These are phyloP conservation scores for Ips nitidus DNA, from an alignment of 1,140 invertebrate species.

Conservation along the genomic window DNA sequence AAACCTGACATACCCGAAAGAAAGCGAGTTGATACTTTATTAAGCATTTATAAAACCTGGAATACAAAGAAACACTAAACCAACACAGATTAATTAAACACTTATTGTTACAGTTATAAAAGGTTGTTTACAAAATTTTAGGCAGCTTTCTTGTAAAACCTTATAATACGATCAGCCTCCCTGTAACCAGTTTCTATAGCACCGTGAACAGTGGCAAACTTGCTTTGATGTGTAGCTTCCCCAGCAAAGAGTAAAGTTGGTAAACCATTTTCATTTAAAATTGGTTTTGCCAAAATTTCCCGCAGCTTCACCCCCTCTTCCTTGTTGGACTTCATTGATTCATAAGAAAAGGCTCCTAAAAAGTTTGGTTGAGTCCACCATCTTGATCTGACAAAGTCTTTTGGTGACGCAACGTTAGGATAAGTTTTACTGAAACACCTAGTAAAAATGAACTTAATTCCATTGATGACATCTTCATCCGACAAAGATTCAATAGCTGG, in stretches of 20 bases:
- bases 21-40: background rate
- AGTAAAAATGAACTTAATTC: slow-evolving; percentile 27
- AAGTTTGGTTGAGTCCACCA: slow-evolving; percentile 54
- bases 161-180: slow-evolving; percentile 66
- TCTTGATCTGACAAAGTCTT: slow-evolving; percentile 43
- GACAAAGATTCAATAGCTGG: slow-evolving; percentile 56
- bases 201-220: slow-evolving; percentile 78
- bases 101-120: too few relatives aligned
- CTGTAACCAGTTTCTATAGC: slow-evolving; percentile 76
- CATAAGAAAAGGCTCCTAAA: slow-evolving; percentile 54
- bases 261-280: slow-evolving; percentile 16
- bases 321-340: slow-evolving; percentile 50
- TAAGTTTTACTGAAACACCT: slow-evolving; percentile 1
- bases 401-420: slow-evolving; percentile 16
- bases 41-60: too few relatives aligned
- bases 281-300: slow-evolving; percentile 12
- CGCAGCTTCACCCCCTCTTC: background rate
- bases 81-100: too few relatives aligned
- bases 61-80: too few relatives aligned
- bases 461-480: slow-evolving; percentile 54
- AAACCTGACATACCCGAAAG: slow-evolving; percentile 18
- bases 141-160: slow-evolving; percentile 8
- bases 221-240: slow-evolving; percentile 67
- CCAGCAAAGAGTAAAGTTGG: slow-evolving; percentile 66
- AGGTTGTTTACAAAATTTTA: too few relatives aligned